These are phyloP conservation scores for Neostethus bicornis DNA, from an alignment of 2,797 vertebrate genomes.

Conservation along the genomic window DNA sequence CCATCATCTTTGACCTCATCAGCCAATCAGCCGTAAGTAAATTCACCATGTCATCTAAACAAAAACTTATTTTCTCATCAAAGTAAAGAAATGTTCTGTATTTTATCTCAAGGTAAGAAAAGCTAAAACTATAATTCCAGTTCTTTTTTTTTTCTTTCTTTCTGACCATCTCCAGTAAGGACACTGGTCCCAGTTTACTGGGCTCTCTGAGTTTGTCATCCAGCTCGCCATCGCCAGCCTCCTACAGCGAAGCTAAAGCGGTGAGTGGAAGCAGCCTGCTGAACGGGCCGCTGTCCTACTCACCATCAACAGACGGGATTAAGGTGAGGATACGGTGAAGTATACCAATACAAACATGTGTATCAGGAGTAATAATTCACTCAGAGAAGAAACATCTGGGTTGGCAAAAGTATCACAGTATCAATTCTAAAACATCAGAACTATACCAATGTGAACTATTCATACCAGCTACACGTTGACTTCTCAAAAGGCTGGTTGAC, in stretches of 20 bases:
- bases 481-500: no score
- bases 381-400: no score
- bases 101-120: neutral
- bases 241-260: conserved; percentile 85
- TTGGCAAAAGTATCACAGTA: no score
- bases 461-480: no score
- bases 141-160: neutral
- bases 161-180: conserved; percentile 71
- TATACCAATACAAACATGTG: neutral
- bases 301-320: conserved; percentile 79
- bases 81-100: neutral
- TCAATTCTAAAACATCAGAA: no score
- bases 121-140: neutral
- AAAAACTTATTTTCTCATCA: neutral
- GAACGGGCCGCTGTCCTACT: conserved; percentile 86
- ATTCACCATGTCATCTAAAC: neutral
- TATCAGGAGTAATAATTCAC: no score
- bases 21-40: conserved; percentile 85
- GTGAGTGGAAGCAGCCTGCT: conserved; percentile 74
- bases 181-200: conserved; percentile 82
- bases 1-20: conserved; percentile 81
- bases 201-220: conserved; percentile 79
- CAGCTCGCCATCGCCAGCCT: conserved; percentile 82
- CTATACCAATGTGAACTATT: no score
- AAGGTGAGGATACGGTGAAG: conserved; percentile 76